Percentiles rank a stretch among this genome's conserved stretches.
Evolutionary conservation across 2,113 vertebrate species (phyloP).

Genomic region (Garra rufa): DNA sequence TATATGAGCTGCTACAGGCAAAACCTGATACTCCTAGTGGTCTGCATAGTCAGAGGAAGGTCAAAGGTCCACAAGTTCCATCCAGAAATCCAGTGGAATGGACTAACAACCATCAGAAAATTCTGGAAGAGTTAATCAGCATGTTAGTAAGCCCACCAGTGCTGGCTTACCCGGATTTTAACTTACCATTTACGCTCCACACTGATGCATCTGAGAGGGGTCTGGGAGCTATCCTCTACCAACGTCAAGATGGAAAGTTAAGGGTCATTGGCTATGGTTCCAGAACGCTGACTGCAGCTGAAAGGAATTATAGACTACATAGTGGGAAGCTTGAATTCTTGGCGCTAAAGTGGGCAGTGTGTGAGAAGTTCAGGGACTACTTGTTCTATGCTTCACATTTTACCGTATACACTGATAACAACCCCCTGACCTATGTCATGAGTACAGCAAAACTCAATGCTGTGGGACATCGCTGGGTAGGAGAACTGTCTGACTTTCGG

Average conservation of each 20-base stretch:
- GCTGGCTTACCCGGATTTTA: background rate
- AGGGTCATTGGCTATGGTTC: background rate
- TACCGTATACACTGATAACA: background rate
- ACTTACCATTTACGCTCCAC: background rate
- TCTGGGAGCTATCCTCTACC: background rate
- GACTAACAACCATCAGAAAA: background rate
- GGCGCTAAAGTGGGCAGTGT: background rate
- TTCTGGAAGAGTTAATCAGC: background rate
- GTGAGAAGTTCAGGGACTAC: background rate
- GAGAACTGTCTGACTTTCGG: background rate
- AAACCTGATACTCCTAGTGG: no score
- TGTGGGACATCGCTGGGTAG: background rate
- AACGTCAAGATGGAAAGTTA: background rate
- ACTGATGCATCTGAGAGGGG: background rate
- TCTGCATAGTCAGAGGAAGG: no score
- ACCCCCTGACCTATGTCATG: background rate
- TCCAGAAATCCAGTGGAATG: background rate
- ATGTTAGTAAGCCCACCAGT: background rate
- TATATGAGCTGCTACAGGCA: no score
- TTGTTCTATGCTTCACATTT: background rate
- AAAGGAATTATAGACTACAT: background rate
- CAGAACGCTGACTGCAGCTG: background rate
- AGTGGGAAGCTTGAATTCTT: background rate
- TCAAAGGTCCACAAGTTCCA: background rate
- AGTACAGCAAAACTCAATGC: background rate